Evolutionary conservation across 2,797 vertebrate genomes (phyloP), one percentile per base, ranked within the genome.

Genomic region (Chanos chanos): DNA sequence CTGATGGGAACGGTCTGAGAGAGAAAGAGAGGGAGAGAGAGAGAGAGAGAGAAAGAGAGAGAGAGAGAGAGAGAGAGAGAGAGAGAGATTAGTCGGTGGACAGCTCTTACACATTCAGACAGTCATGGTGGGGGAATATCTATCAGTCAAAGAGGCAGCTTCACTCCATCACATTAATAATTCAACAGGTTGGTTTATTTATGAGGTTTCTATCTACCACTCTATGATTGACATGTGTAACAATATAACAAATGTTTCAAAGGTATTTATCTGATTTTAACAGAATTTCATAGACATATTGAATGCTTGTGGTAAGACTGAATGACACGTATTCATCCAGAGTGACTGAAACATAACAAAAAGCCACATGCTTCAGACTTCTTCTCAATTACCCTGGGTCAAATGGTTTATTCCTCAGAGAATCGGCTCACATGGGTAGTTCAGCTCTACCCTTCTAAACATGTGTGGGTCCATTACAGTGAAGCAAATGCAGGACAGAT

Each of bases 1-100:
- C 97, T 0, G 95, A 94, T 0, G 97, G 97, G 77, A 99, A 99
- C 3, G 95, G 92, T 83, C 97, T 99, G 74, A 0, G 24, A 72
- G 13, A 70, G 60, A 76, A 56, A 65, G 58, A 65, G 5, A 71
- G 30, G n/a, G 31, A 47, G 48, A 63, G 4, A 43, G 1, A 59
- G 37, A 54, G 55, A 77, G 12, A 73, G 9, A 66, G 31, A 69
- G 44, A 71, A 34, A 72, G n/a, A 57, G 9, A 37, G 8, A 57
- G 68, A 54, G 55, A 71, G 71, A 59, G 51, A 59, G 18, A 31
- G 27, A 49, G 43, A 78, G 81, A 75, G 70, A 76, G 61, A 77
- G 41, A 50, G n/a, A 9, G 10, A 39, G 18, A 5, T 56, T 45
- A 63, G 55, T 50, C 12, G 57, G 51, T 9, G 39, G 43, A 21